Evolutionary conservation across 2,113 vertebrate species (phyloP).

Genomic region (Gopherus evgoodei): DNA sequence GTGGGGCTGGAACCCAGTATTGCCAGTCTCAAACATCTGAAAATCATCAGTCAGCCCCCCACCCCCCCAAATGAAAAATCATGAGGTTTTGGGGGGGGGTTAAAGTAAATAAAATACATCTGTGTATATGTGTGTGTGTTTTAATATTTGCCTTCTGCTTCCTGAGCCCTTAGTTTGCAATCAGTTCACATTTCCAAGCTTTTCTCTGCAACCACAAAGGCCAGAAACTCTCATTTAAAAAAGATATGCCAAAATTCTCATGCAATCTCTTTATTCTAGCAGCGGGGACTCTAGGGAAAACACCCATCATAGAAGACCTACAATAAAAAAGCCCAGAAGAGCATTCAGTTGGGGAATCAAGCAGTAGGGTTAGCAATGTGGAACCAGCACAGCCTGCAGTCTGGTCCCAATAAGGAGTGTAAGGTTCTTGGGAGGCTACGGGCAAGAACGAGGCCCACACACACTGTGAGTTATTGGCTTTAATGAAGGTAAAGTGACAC

Average conservation of each 20-base stretch:
- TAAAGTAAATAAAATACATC: background rate
- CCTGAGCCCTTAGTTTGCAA: background rate
- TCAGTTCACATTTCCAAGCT: background rate
- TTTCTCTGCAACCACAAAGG: background rate
- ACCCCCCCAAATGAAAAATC: background rate
- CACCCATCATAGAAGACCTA: background rate
- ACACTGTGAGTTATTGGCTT: no score
- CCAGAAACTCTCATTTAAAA: background rate
- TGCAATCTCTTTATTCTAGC: background rate
- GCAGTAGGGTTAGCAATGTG: background rate
- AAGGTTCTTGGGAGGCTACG: no score
- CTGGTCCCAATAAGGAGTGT: background rate
- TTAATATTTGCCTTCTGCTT: background rate
- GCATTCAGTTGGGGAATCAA: background rate
- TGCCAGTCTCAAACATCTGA: background rate
- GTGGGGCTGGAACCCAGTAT: background rate
- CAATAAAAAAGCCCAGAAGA: background rate
- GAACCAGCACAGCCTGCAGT: background rate
- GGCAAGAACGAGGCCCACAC: no score
- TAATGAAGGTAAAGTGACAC: no score
- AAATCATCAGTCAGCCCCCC: background rate
- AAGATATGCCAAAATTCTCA: background rate
- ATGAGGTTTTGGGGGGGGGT: background rate
- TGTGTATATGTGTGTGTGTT: accelerated
- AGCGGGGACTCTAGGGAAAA: background rate